Conservation (phyloP, 2,888 invertebrate genomes). For the Cephus pygmeus region DNA sequence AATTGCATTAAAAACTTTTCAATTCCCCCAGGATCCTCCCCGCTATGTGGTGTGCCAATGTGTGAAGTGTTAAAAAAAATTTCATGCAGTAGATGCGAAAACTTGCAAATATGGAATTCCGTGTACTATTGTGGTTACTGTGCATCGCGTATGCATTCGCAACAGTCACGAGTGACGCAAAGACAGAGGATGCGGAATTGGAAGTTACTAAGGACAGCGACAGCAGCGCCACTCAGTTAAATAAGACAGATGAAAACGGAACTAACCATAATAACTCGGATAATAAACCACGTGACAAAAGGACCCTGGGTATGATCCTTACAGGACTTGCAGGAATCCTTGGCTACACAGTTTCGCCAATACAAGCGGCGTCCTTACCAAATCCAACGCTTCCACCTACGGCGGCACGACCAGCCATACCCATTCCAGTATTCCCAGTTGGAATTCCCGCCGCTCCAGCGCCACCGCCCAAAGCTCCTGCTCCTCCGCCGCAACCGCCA, state of each 20-base stretch:
- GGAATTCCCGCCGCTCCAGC: neutral
- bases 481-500: slow-evolving; percentile 11
- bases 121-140: slow-evolving; percentile 5
- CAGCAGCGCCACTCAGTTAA: neutral
- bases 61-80: slow-evolving; percentile 3
- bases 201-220: neutral
- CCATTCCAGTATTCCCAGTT: slow-evolving; percentile 1
- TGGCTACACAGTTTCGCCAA: slow-evolving; percentile 53
- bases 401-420: slow-evolving; percentile 7
- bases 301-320: slow-evolving; percentile 57
- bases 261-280: neutral
- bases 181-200: neutral
- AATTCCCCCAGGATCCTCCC: neutral
- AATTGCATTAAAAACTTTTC: slow-evolving; percentile 7
- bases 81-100: neutral
- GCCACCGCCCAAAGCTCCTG: slow-evolving; percentile 16
- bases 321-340: slow-evolving; percentile 58
- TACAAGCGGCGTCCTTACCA: slow-evolving; percentile 52
- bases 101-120: neutral
- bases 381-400: slow-evolving; percentile 34
- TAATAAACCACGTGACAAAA: slow-evolving; percentile 48
- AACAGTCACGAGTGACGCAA: neutral
- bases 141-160: slow-evolving; percentile 11
- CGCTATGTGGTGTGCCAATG: slow-evolving; percentile 2
- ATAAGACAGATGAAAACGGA: neutral